phyloP scores from a whole-genome alignment of 2,113 vertebrate genomes.

The Prunella fulvescens region DNA sequence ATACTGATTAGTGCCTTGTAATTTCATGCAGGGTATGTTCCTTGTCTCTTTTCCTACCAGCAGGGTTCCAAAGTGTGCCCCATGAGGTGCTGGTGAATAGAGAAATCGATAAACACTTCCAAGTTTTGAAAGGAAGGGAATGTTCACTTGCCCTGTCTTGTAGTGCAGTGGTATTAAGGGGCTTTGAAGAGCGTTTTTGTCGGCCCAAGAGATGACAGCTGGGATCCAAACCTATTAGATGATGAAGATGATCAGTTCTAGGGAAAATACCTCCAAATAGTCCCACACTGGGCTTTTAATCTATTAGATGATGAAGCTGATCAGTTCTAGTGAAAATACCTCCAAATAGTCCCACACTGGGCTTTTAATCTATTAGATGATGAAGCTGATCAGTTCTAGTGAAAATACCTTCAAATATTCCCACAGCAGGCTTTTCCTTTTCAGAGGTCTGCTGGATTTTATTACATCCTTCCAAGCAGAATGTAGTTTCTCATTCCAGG shows the following conservation, averaged over 20 bases:
- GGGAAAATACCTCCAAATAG: not conserved
- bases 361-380: not conserved
- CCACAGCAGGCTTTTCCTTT: not conserved
- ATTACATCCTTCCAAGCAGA: not conserved
- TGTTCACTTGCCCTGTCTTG: not conserved
- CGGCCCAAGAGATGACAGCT: not conserved
- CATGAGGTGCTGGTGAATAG: constrained; percentile 19
- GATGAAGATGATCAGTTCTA: not conserved
- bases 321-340: not conserved
- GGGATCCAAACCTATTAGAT: not conserved
- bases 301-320: not conserved
- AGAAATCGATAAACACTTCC: not conserved
- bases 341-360: not conserved
- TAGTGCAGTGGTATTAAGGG: not conserved
- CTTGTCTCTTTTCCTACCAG: constrained; percentile 17
- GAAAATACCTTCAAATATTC: not conserved
- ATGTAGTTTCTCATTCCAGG: not conserved
- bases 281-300: not conserved
- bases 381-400: not conserved
- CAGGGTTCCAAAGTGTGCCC: not conserved
- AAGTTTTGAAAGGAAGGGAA: not conserved
- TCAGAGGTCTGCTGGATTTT: not conserved
- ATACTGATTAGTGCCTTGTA: constrained; percentile 19
- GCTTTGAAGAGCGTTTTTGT: not conserved
- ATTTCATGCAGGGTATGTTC: constrained; percentile 29